A percentile compares a stretch with the other conserved stretches of the same genome.
Evolutionary conservation across 2,113 vertebrate genomes (phyloP).

Genomic region (Rana temporaria): DNA sequence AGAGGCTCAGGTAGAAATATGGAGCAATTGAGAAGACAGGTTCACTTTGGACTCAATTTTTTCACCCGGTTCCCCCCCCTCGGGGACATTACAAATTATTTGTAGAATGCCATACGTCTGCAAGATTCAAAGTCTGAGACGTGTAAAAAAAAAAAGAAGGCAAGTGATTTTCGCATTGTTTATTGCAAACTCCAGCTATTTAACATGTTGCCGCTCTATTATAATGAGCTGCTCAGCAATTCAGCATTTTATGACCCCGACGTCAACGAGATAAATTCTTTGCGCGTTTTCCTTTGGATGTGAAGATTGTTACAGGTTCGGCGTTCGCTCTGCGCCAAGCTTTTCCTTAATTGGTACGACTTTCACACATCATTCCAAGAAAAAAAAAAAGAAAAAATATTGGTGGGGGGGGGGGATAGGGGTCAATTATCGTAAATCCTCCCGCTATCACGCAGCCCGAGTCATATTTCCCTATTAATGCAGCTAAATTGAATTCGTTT

Average conservation of each 20-base stretch:
- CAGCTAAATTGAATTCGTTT: constrained; percentile 40
- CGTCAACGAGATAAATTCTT: constrained; percentile 34
- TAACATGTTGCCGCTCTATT: constrained; percentile 25
- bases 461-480: constrained; percentile 50
- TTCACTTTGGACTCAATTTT: not conserved
- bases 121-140: constrained; percentile 6
- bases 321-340: constrained; percentile 1
- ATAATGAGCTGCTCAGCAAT: constrained; percentile 46
- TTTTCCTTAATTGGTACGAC: constrained; percentile 33
- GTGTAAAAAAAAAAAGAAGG: not conserved
- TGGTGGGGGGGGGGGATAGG: not conserved
- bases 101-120: not conserved
- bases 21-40: no score
- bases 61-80: not conserved
- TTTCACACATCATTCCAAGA: constrained; percentile 36
- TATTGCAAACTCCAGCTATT: constrained; percentile 37
- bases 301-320: constrained; percentile 7
- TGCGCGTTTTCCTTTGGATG: constrained; percentile 17
- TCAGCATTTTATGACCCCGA: constrained; percentile 47
- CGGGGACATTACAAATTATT: not conserved
- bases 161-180: constrained; percentile 7
- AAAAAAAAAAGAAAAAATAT: not conserved
- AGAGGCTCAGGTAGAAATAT: no score
- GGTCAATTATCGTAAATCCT: constrained; percentile 47
- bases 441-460: constrained; percentile 10